These are phyloP conservation scores for Meloidogyne floridensis DNA, from an alignment of 1,140 invertebrate genomes.

Conservation along the genomic window DNA sequence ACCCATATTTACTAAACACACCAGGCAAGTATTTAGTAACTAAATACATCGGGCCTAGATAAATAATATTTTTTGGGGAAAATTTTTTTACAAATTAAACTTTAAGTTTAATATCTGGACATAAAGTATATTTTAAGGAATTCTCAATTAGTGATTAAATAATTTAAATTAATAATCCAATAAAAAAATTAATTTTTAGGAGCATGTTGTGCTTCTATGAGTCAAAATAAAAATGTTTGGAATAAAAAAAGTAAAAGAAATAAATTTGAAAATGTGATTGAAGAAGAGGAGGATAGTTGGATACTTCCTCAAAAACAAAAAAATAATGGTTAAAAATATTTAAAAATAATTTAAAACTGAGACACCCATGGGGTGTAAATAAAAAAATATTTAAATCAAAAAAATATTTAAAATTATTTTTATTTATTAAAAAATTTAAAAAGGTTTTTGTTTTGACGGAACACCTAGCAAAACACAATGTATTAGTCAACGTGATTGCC, in stretches of 20 bases:
- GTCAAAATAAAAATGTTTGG: not conserved
- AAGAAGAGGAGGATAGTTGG: not conserved
- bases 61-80: no score
- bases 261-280: not conserved
- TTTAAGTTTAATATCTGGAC: no score
- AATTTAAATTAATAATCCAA: no score
- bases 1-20: no score
- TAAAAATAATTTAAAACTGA: not conserved
- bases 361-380: no score
- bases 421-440: not conserved
- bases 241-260: not conserved
- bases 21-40: no score
- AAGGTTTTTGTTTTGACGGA: constrained; percentile 11
- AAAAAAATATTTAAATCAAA: no score
- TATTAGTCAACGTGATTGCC: not conserved
- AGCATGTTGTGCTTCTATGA: not conserved
- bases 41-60: no score
- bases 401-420: no score
- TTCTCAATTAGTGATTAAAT: no score
- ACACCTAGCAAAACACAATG: constrained; percentile 6
- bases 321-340: not conserved
- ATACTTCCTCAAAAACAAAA: not conserved
- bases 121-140: no score
- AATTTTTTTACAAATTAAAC: no score
- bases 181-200: not conserved